Base-by-base conservation (phyloP, 2,113 vertebrate genomes). In the Picathartes gymnocephalus region DNA sequence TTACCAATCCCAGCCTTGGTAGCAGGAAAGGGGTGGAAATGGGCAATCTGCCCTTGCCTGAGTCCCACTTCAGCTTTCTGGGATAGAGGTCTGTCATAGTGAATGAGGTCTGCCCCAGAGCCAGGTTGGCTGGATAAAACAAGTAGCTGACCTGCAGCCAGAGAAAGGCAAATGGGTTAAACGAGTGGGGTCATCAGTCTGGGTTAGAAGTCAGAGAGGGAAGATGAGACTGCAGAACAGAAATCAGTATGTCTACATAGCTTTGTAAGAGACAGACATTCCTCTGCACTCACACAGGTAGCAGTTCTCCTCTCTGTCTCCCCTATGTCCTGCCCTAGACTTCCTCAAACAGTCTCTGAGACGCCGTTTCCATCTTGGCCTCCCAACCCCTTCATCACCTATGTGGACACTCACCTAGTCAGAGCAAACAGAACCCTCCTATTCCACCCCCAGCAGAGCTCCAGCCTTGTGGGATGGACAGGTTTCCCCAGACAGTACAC, bases 361-460 rank as follows among this genome's bases (percentile, higher is more conserved):
- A 69, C 23, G 45, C 12, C 51, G 35, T 66, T 83, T 70, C 58
- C 56, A 57, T 25, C 39, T 45, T 25, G 40, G 45, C n/a, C 18
- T 88, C 42, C 37, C 54, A 72, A 37, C 1, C 13, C 40, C 10
- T 77, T 71, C 48, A 53, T 69, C 62, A 54, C 23, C 51, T 58
- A 1, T 30, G 42, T 31, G n/a, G 37, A 62, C 33, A 62, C 8
- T 4, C 30, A 78, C 28, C 15, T 10, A 62, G 25, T 54, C 44
- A 82, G 66, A 79, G 40, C 53, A 90, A 90, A 88, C 19, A 88
- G 40, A 83, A 56, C 47, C 24, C n/a, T 90, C n/a, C 37, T 50
- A 11, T 50, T 64, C 30, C 48, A 16, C 1, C 10, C 56, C 44
- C 72, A 81, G 69, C 72, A 81, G 81, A 64, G 56, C 35, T 76